These are phyloP conservation scores for Drosophila equinoxialis DNA, from an alignment of 1,140 invertebrate species.

Conservation along the genomic window DNA sequence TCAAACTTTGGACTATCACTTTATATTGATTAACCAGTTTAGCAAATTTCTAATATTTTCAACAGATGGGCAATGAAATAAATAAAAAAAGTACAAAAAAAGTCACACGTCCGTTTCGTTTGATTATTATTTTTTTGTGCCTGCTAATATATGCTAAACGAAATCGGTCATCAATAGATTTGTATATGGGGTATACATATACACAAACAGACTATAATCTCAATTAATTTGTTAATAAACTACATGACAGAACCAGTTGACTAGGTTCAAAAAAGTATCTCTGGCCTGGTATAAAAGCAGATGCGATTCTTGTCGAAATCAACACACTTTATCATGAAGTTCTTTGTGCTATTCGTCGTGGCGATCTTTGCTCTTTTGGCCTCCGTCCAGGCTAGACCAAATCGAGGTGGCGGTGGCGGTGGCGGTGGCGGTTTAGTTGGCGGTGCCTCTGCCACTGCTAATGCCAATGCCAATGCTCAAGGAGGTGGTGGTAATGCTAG, in stretches of 20 bases:
- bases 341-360: slow-evolving; percentile 29
- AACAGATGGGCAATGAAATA: background rate
- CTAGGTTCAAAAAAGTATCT: slow-evolving; percentile 2
- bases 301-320: slow-evolving; percentile 16
- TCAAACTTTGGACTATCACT: background rate
- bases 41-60: background rate
- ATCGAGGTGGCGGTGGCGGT: background rate
- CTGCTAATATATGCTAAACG: slow-evolving; percentile 23
- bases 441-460: slow-evolving; percentile 10
- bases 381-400: background rate
- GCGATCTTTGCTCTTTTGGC: slow-evolving; percentile 21
- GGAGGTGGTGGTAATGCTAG: no score
- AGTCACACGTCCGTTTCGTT: slow-evolving; percentile 1
- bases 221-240: slow-evolving; percentile 15
- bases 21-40: background rate
- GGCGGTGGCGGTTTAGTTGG: no score
- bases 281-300: slow-evolving; percentile 42
- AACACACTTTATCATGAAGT: slow-evolving; percentile 41
- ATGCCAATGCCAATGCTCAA: background rate
- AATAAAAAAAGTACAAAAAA: slow-evolving; percentile 7
- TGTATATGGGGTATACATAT: background rate
- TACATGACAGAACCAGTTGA: slow-evolving; percentile 21
- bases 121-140: background rate
- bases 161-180: slow-evolving; percentile 10
- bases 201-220: slow-evolving; percentile 11